phyloP scores from a whole-genome alignment of 2,888 invertebrate genomes.

The Drosophila recens region DNA sequence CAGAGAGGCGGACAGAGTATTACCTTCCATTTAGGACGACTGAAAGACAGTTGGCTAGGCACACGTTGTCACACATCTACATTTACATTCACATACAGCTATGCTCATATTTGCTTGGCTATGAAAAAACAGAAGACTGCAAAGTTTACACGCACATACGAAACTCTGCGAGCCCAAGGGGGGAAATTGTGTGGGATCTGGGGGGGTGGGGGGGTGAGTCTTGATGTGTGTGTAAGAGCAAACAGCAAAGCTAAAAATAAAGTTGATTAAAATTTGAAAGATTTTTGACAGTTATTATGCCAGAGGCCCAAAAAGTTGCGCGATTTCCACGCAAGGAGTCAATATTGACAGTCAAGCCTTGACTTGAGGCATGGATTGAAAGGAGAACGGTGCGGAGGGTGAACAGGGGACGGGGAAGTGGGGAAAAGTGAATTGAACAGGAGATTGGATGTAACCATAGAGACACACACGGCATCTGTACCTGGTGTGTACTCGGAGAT shows the following conservation, averaged over 20 bases:
- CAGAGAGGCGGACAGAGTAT: conserved; percentile 10
- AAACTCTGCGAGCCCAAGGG: not conserved
- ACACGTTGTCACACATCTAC: conserved; percentile 61
- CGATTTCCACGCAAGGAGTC: conserved; percentile 67
- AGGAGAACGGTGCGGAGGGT: not conserved
- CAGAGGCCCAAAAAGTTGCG: conserved; percentile 62
- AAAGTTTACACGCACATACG: conserved; percentile 52
- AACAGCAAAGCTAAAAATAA: conserved; percentile 68
- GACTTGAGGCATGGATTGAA: conserved; percentile 7
- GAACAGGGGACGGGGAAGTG: too few species aligned
- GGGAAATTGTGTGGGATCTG: not conserved
- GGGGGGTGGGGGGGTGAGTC: not conserved
- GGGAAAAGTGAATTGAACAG: not conserved
- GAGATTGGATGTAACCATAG: conserved; percentile 18
- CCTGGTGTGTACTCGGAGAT: not conserved
- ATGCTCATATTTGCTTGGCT: conserved; percentile 75
- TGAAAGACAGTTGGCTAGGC: conserved; percentile 10
- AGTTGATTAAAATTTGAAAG: conserved; percentile 81
- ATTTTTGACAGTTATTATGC: conserved; percentile 80
- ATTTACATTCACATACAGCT: conserved; percentile 45
- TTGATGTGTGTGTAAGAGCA: conserved; percentile 50
- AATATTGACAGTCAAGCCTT: conserved; percentile 70
- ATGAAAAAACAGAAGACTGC: conserved; percentile 60
- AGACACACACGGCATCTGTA: not conserved
- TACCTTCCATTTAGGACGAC: conserved; percentile 1